Percentiles rank a stretch among this genome's conserved stretches.
These are phyloP conservation scores for Chrysochloris asiatica DNA, from an alignment of 2,113 vertebrate genomes.

Conservation along the genomic window DNA sequence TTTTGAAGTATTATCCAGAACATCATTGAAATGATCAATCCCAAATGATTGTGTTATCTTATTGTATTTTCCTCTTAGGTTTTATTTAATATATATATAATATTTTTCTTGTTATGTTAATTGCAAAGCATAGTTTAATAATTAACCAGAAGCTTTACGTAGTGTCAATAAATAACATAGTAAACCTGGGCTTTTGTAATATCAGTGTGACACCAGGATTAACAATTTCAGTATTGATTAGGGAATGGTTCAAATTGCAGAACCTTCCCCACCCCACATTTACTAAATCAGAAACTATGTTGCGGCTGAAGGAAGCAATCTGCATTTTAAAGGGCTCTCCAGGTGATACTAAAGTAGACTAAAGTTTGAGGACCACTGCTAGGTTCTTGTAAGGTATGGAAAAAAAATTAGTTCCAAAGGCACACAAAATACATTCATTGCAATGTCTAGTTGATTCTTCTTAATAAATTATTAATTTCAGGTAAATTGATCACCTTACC, in stretches of 20 bases:
- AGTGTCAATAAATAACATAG: background rate
- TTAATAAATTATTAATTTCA: background rate
- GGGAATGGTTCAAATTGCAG: background rate
- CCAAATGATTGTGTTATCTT: background rate
- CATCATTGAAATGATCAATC: background rate
- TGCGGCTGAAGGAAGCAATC: background rate
- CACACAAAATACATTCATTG: background rate
- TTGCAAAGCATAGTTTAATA: background rate
- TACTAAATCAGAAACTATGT: background rate
- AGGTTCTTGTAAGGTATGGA: background rate
- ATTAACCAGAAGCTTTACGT: background rate
- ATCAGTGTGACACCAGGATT: background rate
- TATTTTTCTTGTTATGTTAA: background rate
- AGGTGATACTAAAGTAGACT: background rate
- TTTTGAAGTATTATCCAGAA: background rate
- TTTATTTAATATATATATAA: too few species aligned
- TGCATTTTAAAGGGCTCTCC: background rate
- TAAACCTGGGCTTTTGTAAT: too few species aligned
- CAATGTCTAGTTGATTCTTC: background rate
- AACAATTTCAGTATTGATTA: accelerated
- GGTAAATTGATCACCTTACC: background rate
- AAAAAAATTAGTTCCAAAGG: background rate
- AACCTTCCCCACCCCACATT: background rate
- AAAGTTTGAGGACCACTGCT: background rate
- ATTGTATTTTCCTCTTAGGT: background rate